phyloP scores from a whole-genome alignment of 2,888 invertebrate genomes.

The Crematogaster levior region DNA sequence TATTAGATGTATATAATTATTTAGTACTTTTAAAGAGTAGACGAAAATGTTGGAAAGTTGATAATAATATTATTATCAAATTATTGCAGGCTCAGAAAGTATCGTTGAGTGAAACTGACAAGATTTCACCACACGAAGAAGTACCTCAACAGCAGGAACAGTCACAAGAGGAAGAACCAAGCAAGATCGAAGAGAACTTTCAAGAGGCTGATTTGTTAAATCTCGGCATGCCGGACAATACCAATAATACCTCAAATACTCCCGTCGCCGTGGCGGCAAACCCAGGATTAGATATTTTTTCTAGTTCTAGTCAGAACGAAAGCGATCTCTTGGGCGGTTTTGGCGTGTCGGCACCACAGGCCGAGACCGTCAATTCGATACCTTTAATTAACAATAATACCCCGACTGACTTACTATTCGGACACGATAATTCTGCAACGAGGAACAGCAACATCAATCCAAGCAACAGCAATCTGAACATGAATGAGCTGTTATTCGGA shows the following conservation, averaged over 20 bases:
- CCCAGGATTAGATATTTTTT: slow-evolving; percentile 82
- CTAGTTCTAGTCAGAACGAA: slow-evolving; percentile 76
- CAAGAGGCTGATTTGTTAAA: slow-evolving; percentile 84
- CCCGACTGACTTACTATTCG: slow-evolving; percentile 77
- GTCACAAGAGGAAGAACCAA: slow-evolving; percentile 47
- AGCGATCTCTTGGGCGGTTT: slow-evolving; percentile 82
- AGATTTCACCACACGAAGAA: slow-evolving; percentile 28
- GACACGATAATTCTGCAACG: slow-evolving; percentile 63
- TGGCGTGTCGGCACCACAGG: slow-evolving; percentile 76
- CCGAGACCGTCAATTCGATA: slow-evolving; percentile 62
- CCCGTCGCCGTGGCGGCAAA: slow-evolving; percentile 61
- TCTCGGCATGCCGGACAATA: slow-evolving; percentile 77
- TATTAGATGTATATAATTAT: slow-evolving; percentile 21
- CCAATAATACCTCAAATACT: slow-evolving; percentile 61
- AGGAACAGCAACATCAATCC: slow-evolving; percentile 61
- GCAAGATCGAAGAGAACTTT: slow-evolving; percentile 62
- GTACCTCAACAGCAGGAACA: slow-evolving; percentile 31
- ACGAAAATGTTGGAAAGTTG: neutral
- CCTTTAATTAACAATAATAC: slow-evolving; percentile 69
- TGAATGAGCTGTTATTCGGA: slow-evolving; percentile 78
- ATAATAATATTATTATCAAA: neutral
- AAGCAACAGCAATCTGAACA: slow-evolving; percentile 63
- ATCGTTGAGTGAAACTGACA: slow-evolving; percentile 7
- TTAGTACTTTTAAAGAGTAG: neutral
- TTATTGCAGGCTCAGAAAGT: slow-evolving; percentile 21